phyloP scores from a whole-genome alignment of 2,797 vertebrate genomes.

The Dallia pectoralis region DNA sequence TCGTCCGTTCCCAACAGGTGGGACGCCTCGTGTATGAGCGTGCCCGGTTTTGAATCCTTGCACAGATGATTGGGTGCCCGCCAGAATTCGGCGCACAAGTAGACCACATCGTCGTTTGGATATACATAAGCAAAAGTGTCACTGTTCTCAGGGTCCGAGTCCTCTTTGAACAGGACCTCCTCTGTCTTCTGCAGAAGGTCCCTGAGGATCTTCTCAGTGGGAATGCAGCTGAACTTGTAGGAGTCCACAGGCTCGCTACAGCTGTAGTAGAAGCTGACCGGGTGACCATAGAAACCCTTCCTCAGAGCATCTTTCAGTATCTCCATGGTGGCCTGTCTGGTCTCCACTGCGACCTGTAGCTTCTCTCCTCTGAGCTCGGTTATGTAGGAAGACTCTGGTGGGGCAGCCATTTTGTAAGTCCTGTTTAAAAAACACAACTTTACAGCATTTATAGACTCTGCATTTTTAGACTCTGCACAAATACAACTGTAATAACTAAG shows the following conservation, averaged over 20 bases:
- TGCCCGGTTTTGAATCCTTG: slow-evolving; percentile 14
- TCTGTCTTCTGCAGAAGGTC: slow-evolving; percentile 7
- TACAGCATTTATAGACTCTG: too few relatives aligned
- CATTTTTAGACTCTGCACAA: too few relatives aligned
- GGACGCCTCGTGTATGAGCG: slow-evolving; percentile 31
- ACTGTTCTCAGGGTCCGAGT: background rate
- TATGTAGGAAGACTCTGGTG: too few relatives aligned
- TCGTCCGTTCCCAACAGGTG: slow-evolving; percentile 22
- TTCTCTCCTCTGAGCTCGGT: too few relatives aligned
- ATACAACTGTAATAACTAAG: too few relatives aligned
- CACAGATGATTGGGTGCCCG: background rate
- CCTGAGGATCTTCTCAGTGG: slow-evolving; percentile 9
- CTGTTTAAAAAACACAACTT: too few relatives aligned
- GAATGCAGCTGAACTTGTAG: slow-evolving; percentile 32
- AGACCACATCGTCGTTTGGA: background rate
- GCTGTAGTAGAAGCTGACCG: slow-evolving; percentile 24
- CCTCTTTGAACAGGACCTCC: slow-evolving; percentile 16
- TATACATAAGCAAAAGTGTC: slow-evolving; percentile 13
- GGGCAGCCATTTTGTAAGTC: too few relatives aligned
- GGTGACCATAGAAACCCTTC: slow-evolving; percentile 17
- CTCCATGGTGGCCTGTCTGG: slow-evolving; percentile 3
- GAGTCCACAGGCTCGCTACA: slow-evolving; percentile 19
- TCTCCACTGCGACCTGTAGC: background rate
- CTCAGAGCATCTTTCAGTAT: slow-evolving; percentile 32
- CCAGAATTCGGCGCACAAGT: slow-evolving; percentile 29